phyloP scores from a whole-genome alignment of 2,888 invertebrate species.

The Parapristionchus giblindavisi region DNA sequence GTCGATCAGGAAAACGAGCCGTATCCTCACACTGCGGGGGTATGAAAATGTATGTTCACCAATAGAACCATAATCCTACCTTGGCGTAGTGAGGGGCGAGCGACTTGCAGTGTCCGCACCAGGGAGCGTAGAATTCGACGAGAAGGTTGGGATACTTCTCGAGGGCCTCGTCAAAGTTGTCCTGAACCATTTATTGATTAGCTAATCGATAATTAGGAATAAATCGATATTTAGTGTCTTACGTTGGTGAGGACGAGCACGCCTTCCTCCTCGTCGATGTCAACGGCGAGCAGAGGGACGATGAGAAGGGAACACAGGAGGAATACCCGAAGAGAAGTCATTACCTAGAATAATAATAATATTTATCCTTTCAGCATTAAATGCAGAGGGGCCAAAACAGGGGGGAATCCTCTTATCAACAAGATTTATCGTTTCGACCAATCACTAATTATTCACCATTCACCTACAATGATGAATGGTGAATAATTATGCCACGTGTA shows the following conservation, averaged over 20 bases:
- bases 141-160: slow-evolving; percentile 79
- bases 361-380: too few relatives aligned
- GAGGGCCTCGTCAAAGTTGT: slow-evolving; percentile 84
- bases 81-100: slow-evolving; percentile 89
- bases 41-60: too few relatives aligned
- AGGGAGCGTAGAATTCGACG: slow-evolving; percentile 50
- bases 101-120: slow-evolving; percentile 51
- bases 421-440: too few relatives aligned
- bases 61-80: slow-evolving; percentile 70
- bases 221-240: neutral
- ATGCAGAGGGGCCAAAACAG: too few relatives aligned
- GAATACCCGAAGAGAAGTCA: too few relatives aligned
- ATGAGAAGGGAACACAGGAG: slow-evolving; percentile 18
- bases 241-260: slow-evolving; percentile 74
- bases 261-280: slow-evolving; percentile 56
- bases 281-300: neutral
- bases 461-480: too few relatives aligned
- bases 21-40: too few relatives aligned
- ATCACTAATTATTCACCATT: too few relatives aligned
- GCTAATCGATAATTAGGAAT: neutral
- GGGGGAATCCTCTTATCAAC: too few relatives aligned
- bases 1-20: too few relatives aligned
- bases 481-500: too few relatives aligned
- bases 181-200: slow-evolving; percentile 58
- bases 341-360: too few relatives aligned